phyloP scores from a whole-genome alignment of 1,140 invertebrate genomes.

The Brachionus koreanus region DNA sequence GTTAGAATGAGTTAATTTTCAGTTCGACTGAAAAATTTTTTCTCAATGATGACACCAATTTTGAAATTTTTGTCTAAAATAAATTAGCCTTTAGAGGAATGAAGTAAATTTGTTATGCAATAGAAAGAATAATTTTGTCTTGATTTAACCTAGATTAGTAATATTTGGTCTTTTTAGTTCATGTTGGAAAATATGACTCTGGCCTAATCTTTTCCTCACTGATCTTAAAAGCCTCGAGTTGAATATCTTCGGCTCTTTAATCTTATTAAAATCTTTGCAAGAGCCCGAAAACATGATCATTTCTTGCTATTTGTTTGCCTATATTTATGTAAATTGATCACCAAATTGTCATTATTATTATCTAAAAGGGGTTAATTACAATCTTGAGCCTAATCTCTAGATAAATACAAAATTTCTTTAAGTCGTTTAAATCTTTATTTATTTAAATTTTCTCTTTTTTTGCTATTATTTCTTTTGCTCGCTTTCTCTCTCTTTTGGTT shows the following conservation, averaged over 20 bases:
- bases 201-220: neutral
- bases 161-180: neutral
- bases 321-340: neutral
- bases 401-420: neutral
- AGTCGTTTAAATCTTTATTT: constrained; percentile 4
- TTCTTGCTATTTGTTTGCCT: neutral
- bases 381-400: neutral
- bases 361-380: constrained; percentile 7
- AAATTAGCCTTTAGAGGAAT: neutral
- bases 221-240: neutral
- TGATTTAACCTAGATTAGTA: neutral
- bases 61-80: neutral
- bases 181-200: neutral
- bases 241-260: neutral
- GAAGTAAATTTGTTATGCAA: neutral
- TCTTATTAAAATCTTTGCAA: neutral
- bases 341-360: constrained; percentile 9
- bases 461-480: neutral
- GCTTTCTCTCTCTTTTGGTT: neutral
- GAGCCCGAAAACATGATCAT: neutral
- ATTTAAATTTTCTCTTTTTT: neutral
- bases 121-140: neutral
- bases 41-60: neutral
- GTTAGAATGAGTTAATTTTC: neutral
- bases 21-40: neutral